Conservation (phyloP, 2,888 invertebrate species). For the Syrphus vitripennis region DNA sequence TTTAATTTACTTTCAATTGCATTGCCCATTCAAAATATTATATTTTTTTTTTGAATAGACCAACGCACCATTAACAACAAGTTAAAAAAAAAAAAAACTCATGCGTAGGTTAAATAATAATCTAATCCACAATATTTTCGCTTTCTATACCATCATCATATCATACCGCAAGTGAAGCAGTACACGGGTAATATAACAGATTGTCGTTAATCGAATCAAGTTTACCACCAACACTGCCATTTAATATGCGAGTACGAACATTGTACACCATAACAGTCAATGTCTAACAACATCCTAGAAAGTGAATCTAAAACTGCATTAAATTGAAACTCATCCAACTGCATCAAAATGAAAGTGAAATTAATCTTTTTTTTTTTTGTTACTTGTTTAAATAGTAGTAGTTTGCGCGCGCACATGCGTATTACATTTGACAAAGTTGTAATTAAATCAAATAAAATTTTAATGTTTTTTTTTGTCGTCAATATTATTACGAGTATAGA, state of each 20-base stretch:
- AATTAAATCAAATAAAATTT: not conserved
- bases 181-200: constrained; percentile 12
- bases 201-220: constrained; percentile 67
- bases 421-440: not conserved
- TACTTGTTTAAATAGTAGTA: not conserved
- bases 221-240: constrained; percentile 58
- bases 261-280: constrained; percentile 33
- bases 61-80: constrained; percentile 20
- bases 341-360: constrained; percentile 71
- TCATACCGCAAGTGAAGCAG: not conserved
- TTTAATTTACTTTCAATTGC: constrained; percentile 23
- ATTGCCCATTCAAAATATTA: not conserved
- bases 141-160: constrained; percentile 32
- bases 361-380: constrained; percentile 38
- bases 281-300: constrained; percentile 65
- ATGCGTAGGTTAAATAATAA: constrained; percentile 65
- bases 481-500: not conserved
- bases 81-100: constrained; percentile 34
- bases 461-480: not conserved
- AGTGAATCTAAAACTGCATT: constrained; percentile 71
- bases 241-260: constrained; percentile 39
- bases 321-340: constrained; percentile 66
- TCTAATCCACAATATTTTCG: constrained; percentile 64
- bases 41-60: not conserved
- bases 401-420: constrained; percentile 1